Conservation (phyloP, 2,888 invertebrate genomes). For the Ophioninae sp. region DNA sequence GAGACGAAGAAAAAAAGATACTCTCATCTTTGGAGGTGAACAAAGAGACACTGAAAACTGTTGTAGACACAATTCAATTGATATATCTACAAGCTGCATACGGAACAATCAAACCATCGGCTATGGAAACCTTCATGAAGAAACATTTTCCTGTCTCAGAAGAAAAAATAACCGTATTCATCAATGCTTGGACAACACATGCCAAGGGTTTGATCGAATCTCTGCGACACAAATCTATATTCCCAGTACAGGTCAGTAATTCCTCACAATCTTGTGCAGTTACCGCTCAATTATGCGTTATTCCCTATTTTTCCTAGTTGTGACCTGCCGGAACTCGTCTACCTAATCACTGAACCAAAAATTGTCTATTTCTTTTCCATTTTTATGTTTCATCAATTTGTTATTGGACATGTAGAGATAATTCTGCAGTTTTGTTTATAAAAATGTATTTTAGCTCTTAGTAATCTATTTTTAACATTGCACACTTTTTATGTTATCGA, state of each 20-base stretch:
- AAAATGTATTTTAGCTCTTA: neutral
- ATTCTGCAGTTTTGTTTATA: neutral
- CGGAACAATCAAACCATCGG: constrained; percentile 69
- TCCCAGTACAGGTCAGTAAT: constrained; percentile 73
- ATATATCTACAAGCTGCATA: constrained; percentile 75
- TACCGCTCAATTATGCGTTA: neutral
- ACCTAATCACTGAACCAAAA: too few species aligned
- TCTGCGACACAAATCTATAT: constrained; percentile 73
- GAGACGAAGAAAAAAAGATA: constrained; percentile 75
- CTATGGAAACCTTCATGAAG: constrained; percentile 72
- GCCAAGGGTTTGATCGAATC: constrained; percentile 73
- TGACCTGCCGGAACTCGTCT: too few species aligned
- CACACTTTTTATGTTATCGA: neutral
- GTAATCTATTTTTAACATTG: too few species aligned
- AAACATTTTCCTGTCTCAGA: constrained; percentile 70
- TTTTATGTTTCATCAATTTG: neutral
- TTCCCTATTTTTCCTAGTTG: neutral
- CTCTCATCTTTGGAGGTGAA: constrained; percentile 71
- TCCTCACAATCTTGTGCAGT: neutral
- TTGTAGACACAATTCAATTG: constrained; percentile 71
- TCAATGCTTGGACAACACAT: constrained; percentile 74
- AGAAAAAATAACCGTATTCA: constrained; percentile 73
- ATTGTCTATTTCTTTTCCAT: too few species aligned
- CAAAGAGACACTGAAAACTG: constrained; percentile 68
- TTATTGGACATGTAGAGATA: neutral